Conservation (phyloP, 2,888 invertebrate species). For the Nymphalis urticae region DNA sequence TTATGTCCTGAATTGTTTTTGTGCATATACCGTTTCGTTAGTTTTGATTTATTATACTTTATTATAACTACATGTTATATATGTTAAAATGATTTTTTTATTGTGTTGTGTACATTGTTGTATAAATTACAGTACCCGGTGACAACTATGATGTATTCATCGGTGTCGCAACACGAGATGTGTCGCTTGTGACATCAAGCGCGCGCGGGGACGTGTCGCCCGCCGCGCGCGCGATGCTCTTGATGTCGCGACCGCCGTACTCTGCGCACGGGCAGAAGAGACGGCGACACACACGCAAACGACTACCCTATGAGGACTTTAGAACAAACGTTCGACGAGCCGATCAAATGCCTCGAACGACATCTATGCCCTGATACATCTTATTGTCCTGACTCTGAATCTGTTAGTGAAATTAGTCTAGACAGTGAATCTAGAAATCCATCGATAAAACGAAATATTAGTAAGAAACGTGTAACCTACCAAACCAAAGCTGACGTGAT, state of each 20-base stretch:
- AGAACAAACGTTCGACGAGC: conserved; percentile 62
- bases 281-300: conserved; percentile 56
- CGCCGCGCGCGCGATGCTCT: conserved; percentile 66
- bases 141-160: conserved; percentile 83
- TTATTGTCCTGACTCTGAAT: conserved; percentile 66
- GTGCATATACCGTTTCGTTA: not conserved
- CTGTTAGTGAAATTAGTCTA: conserved; percentile 69
- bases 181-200: conserved; percentile 86
- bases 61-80: not conserved
- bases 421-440: conserved; percentile 72
- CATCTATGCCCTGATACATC: conserved; percentile 54
- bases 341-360: conserved; percentile 61
- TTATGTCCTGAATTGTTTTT: conserved; percentile 1
- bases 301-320: conserved; percentile 61
- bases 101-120: not conserved
- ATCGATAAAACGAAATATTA: conserved; percentile 55
- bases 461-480: conserved; percentile 69
- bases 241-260: conserved; percentile 73
- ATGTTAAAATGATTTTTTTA: not conserved
- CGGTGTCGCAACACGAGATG: conserved; percentile 84
- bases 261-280: conserved; percentile 44
- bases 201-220: conserved; percentile 68
- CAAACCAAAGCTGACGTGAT: conserved; percentile 64
- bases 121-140: conserved; percentile 74
- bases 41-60: not conserved